These are phyloP conservation scores for Lithodes maja DNA, from an alignment of 2,888 invertebrate species.

Conservation along the genomic window DNA sequence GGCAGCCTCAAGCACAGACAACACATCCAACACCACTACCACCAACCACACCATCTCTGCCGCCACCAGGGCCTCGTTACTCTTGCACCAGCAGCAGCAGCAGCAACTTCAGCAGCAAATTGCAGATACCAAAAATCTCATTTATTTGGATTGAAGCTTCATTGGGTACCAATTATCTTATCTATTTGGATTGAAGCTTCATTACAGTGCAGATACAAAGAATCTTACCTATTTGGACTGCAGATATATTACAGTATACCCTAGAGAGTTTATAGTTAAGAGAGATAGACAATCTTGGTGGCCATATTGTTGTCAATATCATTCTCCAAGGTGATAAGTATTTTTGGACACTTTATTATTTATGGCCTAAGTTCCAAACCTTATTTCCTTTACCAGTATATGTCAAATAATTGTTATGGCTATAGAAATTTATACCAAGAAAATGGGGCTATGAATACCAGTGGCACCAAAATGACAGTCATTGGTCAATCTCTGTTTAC, in stretches of 20 bases:
- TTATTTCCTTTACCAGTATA: no score
- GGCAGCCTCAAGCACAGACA: slow-evolving; percentile 37
- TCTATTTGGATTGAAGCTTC: not conserved
- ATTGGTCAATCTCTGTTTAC: no score
- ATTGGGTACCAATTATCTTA: not conserved
- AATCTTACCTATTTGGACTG: not conserved
- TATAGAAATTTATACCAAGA: no score
- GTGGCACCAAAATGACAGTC: no score
- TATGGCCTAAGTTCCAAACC: no score
- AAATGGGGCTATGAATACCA: no score
- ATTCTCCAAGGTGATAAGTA: no score
- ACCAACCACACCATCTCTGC: slow-evolving; percentile 60
- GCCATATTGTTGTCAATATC: no score
- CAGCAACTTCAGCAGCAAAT: slow-evolving; percentile 57
- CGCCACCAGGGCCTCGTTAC: slow-evolving; percentile 57
- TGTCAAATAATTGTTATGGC: no score
- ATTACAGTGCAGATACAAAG: not conserved
- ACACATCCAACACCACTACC: slow-evolving; percentile 27
- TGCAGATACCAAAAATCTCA: slow-evolving; percentile 54
- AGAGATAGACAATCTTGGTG: no score
- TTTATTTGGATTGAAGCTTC: slow-evolving; percentile 56
- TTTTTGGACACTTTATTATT: no score
- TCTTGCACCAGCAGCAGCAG: slow-evolving; percentile 62
- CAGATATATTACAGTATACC: not conserved
- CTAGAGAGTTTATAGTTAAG: not conserved